Evolutionary conservation across 2,113 vertebrate species (phyloP), one percentile per base, ranked within the genome.

Genomic region (Apaloderma vittatum): DNA sequence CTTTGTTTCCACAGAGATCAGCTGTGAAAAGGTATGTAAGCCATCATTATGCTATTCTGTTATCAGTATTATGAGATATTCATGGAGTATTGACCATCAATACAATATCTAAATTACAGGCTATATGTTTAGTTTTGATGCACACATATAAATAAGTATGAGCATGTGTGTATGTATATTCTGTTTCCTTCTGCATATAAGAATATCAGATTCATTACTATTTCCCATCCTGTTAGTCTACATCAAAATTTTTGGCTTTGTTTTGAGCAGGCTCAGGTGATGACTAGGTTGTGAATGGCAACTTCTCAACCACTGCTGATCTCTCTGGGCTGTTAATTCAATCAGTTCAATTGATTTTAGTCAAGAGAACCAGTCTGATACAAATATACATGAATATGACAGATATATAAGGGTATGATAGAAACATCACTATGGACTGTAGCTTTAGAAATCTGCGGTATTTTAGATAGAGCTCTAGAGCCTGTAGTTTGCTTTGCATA

Each of bases 11-110:
- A 36, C 8, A 55, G 29, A 62, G 3, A 4, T 43, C 24, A 48
- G 8, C 9, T 30, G 4, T 66, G 51, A 72, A 72, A 79, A 45
- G 2, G 7, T 20, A 19, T 1, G 6, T 36, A 61, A 73, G 16
- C 5, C 49, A 63, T 23, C 5, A 26, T 34, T 54, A 54, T 12
- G 57, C 11, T 27, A 8, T 57, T 68, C 29, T 83, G 3, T 40
- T 68, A 21, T 17, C 9, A 46, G 5, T n/a, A 46, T 45, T 36
- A 45, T 30, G 37, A 70, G 34, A 61, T 65, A 70, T 34, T 36
- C 17, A 16, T 14, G 22, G 54, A 12, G 0, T 54, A 11, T 29
- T 51, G 12, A 19, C 32, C 12, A 40, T 40, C 15, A 59, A 3
- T 27, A 22, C 15, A 30, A 3, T 13, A 61, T 48, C 13, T 70